Conservation (phyloP, 2,113 vertebrate species). For the Aix galericulata region DNA sequence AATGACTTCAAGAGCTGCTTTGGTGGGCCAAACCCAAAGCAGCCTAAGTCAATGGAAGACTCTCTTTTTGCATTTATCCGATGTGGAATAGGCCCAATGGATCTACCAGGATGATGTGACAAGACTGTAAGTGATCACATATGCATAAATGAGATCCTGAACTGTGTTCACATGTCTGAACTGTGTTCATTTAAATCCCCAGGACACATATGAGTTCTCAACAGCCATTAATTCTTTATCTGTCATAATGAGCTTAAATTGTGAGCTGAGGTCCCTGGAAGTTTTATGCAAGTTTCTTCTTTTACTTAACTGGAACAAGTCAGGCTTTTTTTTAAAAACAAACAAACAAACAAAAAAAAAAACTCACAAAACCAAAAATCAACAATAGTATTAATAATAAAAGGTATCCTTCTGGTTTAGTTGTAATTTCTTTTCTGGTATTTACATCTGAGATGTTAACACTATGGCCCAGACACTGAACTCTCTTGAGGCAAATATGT, state of each 20-base stretch:
- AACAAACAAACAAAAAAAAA: neutral
- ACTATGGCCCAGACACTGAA: neutral
- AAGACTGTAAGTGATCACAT: neutral
- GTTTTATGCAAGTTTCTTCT: neutral
- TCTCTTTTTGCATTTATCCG: neutral
- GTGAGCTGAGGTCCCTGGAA: neutral
- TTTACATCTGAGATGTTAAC: neutral
- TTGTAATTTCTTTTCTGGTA: neutral
- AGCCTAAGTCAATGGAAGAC: neutral
- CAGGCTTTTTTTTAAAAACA: neutral
- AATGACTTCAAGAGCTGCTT: neutral
- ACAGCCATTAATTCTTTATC: slow-evolving; percentile 16
- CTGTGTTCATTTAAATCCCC: slow-evolving; percentile 7
- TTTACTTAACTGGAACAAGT: slow-evolving; percentile 1
- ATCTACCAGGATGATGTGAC: neutral
- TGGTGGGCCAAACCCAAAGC: neutral
- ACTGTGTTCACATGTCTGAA: neutral
- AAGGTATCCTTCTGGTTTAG: neutral
- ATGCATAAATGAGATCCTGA: neutral
- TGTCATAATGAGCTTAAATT: neutral
- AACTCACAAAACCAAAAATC: neutral
- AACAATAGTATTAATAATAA: neutral
- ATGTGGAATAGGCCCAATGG: neutral
- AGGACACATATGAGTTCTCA: neutral
- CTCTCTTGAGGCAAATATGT: slow-evolving; percentile 10